Evolutionary conservation across 2,113 vertebrate species (phyloP).

Genomic region (Redunca redunca): DNA sequence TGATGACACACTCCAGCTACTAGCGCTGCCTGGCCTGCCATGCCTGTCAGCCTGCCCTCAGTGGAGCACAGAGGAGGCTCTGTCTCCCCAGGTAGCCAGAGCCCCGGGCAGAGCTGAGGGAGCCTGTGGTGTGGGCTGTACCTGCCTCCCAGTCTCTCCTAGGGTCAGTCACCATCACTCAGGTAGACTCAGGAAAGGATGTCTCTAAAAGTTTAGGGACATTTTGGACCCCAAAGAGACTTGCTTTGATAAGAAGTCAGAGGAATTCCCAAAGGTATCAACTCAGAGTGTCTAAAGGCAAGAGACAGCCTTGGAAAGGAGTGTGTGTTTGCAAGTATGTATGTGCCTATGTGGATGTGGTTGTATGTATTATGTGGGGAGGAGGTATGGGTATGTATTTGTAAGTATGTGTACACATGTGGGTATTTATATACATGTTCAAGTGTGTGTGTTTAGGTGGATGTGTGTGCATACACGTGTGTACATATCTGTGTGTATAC

Average conservation of each 20-base stretch:
- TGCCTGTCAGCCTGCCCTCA: background rate
- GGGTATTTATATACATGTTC: background rate
- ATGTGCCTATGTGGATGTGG: background rate
- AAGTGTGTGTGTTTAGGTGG: background rate
- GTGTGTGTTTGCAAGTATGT: background rate
- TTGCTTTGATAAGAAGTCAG: conserved; percentile 16
- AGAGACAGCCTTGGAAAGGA: background rate
- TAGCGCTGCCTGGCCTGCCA: background rate
- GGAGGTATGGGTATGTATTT: background rate
- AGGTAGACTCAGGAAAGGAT: conserved; percentile 56
- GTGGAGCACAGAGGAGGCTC: conserved; percentile 64
- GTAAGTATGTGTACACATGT: background rate
- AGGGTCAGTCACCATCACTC: conserved; percentile 45
- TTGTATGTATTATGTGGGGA: background rate
- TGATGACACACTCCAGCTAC: background rate
- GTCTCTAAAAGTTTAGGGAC: conserved; percentile 52
- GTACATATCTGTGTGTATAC: background rate
- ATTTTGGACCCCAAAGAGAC: conserved; percentile 54
- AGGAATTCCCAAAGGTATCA: background rate
- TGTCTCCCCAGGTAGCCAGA: conserved; percentile 65
- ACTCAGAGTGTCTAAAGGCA: background rate
- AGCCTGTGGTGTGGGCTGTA: conserved; percentile 68
- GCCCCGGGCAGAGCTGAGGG: conserved; percentile 56
- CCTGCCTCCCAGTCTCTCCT: background rate
- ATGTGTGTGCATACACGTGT: background rate